phyloP scores from a whole-genome alignment of 2,113 vertebrate genomes.

The Saccopteryx bilineata region DNA sequence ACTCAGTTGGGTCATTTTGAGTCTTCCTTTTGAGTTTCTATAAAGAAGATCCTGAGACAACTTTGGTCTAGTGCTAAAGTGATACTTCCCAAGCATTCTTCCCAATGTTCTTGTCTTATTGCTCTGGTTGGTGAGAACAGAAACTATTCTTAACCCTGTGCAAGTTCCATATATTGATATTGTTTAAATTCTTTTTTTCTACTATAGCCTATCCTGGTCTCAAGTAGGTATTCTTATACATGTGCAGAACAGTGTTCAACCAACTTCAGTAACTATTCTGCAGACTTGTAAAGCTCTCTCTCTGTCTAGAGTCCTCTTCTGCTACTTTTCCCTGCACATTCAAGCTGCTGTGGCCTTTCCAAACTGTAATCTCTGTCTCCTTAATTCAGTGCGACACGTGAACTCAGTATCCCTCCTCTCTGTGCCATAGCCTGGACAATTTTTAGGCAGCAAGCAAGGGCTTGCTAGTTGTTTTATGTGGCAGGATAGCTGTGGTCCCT shows the following conservation, averaged over 20 bases:
- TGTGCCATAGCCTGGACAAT: background rate
- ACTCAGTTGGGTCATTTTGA: background rate
- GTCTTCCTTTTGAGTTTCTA: background rate
- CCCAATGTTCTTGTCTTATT: background rate
- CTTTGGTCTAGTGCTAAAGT: background rate
- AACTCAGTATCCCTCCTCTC: background rate
- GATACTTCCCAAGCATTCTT: background rate
- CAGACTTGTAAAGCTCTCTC: background rate
- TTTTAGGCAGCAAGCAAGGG: too few relatives aligned
- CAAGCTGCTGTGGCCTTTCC: background rate
- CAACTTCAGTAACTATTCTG: background rate
- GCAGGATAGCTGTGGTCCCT: background rate
- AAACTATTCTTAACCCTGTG: background rate
- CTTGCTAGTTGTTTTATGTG: background rate
- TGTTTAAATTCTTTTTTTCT: background rate
- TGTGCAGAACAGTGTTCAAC: background rate
- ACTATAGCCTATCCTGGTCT: background rate
- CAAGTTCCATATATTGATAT: background rate
- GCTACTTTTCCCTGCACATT: background rate
- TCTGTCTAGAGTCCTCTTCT: background rate
- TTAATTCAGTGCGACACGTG: background rate
- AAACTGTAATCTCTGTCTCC: background rate
- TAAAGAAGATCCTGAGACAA: background rate
- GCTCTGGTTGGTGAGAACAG: background rate
- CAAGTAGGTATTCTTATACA: background rate